These are phyloP conservation scores for Drosophila rellima DNA, from an alignment of 2,888 invertebrate genomes.

Conservation along the genomic window DNA sequence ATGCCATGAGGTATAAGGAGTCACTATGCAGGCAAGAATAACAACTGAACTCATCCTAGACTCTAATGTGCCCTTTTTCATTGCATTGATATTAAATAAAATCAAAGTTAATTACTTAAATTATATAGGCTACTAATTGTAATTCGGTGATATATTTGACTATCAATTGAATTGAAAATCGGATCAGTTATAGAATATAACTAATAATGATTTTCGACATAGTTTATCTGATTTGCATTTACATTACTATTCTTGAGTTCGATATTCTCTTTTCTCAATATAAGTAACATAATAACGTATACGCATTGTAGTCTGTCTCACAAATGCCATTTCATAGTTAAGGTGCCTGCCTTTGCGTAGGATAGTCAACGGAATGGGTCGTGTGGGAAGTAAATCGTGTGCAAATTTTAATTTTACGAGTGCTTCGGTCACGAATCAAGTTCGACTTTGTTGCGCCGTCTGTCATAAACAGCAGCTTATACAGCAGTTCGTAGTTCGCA, in stretches of 20 bases:
- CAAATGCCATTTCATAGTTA: slow-evolving; percentile 13
- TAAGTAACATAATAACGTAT: not conserved
- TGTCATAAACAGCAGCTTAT: slow-evolving; percentile 72
- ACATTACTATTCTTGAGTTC: too few species aligned
- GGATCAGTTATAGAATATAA: too few species aligned
- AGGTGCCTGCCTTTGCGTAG: not conserved
- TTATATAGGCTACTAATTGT: too few species aligned
- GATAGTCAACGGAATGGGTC: not conserved
- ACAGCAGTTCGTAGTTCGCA: slow-evolving; percentile 21
- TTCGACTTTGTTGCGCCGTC: slow-evolving; percentile 57
- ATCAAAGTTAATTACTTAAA: too few species aligned
- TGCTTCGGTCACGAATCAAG: slow-evolving; percentile 51
- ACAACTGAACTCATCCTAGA: not conserved
- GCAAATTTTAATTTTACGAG: slow-evolving; percentile 78
- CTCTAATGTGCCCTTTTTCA: slow-evolving; percentile 27
- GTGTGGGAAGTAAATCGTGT: slow-evolving; percentile 57
- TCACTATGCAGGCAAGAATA: slow-evolving; percentile 11
- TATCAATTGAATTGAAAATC: too few species aligned
- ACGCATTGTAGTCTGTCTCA: not conserved
- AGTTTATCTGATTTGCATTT: too few species aligned
- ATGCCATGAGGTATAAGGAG: slow-evolving; percentile 8
- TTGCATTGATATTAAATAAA: too few species aligned
- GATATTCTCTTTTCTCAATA: not conserved
- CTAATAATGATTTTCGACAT: too few species aligned
- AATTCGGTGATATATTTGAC: too few species aligned